Evolutionary conservation across 30 jellyfish, hydroid and myxozoan genomes (phyloP).

Genomic region (Cassiopea xamachana): DNA sequence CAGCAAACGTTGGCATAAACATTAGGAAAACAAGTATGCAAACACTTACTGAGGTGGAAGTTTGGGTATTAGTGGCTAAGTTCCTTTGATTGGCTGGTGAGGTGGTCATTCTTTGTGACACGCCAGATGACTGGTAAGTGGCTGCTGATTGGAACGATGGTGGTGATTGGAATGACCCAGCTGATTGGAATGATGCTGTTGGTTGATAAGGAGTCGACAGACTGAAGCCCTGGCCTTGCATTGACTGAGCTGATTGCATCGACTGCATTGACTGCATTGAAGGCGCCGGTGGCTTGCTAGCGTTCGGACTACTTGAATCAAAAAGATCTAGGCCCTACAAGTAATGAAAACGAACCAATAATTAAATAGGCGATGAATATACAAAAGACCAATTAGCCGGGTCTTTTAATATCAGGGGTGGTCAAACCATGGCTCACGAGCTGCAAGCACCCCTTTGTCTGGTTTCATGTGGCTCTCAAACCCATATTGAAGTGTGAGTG

Average conservation of each 20-base stretch:
- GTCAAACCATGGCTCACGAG: too few species aligned
- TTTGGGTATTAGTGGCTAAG: constrained; percentile 12
- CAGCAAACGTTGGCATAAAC: too few species aligned
- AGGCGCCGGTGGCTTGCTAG: background rate
- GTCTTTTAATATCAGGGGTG: too few species aligned
- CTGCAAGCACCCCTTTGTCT: too few species aligned
- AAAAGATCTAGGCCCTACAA: constrained; percentile 21
- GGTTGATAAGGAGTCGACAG: background rate
- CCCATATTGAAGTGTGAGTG: too few species aligned
- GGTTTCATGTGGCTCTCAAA: too few species aligned
- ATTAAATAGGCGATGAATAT: too few species aligned
- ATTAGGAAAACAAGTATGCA: too few species aligned
- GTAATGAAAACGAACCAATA: background rate
- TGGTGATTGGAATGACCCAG: background rate
- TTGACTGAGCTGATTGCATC: constrained; percentile 9
- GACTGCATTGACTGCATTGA: background rate
- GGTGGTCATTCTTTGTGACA: constrained; percentile 9
- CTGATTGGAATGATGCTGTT: constrained; percentile 5
- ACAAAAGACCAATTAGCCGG: too few species aligned
- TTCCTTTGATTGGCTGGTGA: constrained; percentile 24
- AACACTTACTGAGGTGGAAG: constrained; percentile 16
- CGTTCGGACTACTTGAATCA: background rate
- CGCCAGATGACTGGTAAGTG: background rate
- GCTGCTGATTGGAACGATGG: constrained; percentile 19
- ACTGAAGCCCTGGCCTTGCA: constrained; percentile 7